Evolutionary conservation across 2,888 invertebrate species (phyloP).

Genomic region (Syritta pipiens): DNA sequence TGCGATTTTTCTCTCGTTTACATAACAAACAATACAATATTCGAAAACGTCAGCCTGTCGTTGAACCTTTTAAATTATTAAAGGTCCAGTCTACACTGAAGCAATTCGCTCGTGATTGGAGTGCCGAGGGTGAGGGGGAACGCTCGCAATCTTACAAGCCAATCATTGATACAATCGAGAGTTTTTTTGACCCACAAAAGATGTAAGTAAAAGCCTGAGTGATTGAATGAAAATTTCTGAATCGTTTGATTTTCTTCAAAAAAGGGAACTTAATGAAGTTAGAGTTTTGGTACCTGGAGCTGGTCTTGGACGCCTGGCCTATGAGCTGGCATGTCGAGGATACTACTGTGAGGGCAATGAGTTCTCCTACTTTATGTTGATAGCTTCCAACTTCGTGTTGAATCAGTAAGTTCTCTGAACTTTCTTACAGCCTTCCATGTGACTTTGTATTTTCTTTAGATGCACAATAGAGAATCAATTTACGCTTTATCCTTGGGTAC

Average conservation of each 20-base stretch:
- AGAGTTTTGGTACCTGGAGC: constrained; percentile 96
- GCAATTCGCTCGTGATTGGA: constrained; percentile 99
- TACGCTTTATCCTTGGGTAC: constrained; percentile 95
- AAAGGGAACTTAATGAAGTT: constrained; percentile 80
- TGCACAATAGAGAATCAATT: constrained; percentile 84
- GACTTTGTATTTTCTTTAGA: constrained; percentile 46
- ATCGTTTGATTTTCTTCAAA: no score
- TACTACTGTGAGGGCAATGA: constrained; percentile 98
- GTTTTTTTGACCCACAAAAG: constrained; percentile 84
- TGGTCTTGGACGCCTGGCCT: constrained; percentile 96
- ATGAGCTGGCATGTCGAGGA: constrained; percentile 94
- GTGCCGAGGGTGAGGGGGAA: constrained; percentile 89
- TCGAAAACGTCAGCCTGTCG: constrained; percentile 72
- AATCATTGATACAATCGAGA: constrained; percentile 90
- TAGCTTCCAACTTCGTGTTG: constrained; percentile 96
- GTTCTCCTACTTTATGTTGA: constrained; percentile 98
- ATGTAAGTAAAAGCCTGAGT: constrained; percentile 78
- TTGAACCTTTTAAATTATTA: constrained; percentile 79
- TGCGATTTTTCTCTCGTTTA: constrained; percentile 55
- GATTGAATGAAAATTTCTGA: no score
- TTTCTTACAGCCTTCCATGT: not conserved
- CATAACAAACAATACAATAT: constrained; percentile 48
- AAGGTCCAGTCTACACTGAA: constrained; percentile 96
- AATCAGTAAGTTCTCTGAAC: constrained; percentile 86
- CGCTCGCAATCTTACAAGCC: constrained; percentile 93